phyloP scores from a whole-genome alignment of 2,888 invertebrate species.

The Ormyrus nitidulus region DNA sequence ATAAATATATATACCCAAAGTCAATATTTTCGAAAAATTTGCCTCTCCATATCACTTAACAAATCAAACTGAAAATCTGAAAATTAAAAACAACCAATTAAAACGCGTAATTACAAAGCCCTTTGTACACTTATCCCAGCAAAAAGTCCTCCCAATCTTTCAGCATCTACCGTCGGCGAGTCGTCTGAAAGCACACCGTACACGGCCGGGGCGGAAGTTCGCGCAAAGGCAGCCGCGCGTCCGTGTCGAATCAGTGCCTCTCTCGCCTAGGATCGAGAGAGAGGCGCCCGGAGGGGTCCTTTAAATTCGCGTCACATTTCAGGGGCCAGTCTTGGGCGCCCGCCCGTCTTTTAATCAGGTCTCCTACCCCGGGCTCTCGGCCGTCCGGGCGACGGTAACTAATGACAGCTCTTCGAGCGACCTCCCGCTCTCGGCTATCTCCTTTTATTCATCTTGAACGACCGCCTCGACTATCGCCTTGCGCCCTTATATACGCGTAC shows the following conservation, averaged over 20 bases:
- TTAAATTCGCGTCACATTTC: slow-evolving; percentile 74
- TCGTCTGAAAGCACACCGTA: too few species aligned
- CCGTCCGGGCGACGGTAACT: slow-evolving; percentile 69
- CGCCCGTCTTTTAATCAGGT: slow-evolving; percentile 71
- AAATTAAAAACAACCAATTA: too few species aligned
- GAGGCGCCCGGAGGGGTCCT: slow-evolving; percentile 62
- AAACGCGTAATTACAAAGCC: too few species aligned
- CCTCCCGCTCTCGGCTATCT: slow-evolving; percentile 47
- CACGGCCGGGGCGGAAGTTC: neutral
- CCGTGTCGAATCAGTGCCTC: slow-evolving; percentile 37
- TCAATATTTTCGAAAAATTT: too few species aligned
- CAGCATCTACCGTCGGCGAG: neutral
- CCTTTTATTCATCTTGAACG: too few species aligned
- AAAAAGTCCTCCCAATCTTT: neutral
- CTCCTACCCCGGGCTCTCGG: slow-evolving; percentile 59
- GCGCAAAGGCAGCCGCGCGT: neutral
- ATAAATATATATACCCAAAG: too few species aligned
- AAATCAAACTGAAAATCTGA: too few species aligned
- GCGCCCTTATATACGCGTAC: slow-evolving; percentile 2
- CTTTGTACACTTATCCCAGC: too few species aligned
- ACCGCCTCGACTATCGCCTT: too few species aligned
- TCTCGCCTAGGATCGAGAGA: neutral
- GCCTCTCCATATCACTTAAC: too few species aligned
- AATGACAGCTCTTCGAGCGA: slow-evolving; percentile 65
- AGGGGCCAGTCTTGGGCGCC: slow-evolving; percentile 58